Evolutionary conservation across 1,140 invertebrate species (phyloP).

Genomic region (Physella acuta): DNA sequence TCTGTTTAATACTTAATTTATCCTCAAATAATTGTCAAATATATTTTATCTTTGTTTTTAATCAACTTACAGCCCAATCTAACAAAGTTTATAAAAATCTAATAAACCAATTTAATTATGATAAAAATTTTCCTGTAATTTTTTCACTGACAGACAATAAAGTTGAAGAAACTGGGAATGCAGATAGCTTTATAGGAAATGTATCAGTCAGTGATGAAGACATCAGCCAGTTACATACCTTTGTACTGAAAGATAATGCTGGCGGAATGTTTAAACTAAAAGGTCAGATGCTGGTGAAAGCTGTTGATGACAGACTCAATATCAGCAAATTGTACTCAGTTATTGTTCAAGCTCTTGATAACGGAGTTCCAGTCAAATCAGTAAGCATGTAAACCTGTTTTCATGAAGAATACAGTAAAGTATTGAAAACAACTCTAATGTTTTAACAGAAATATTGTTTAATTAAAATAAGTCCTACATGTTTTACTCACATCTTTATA

Average conservation of each 20-base stretch:
- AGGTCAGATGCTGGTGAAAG: constrained; percentile 27
- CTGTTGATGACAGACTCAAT: constrained; percentile 32
- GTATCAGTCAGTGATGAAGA: constrained; percentile 36
- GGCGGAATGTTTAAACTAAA: constrained; percentile 25
- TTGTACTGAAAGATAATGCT: constrained; percentile 26
- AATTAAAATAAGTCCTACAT: too few species aligned
- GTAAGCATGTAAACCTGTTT: constrained; percentile 26
- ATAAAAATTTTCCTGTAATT: not conserved
- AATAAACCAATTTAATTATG: too few species aligned
- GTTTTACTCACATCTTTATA: too few species aligned
- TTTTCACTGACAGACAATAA: constrained; percentile 24
- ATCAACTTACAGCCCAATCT: not conserved
- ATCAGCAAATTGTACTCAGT: constrained; percentile 29
- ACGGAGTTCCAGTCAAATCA: constrained; percentile 26
- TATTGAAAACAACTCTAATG: too few species aligned
- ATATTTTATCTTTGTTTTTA: not conserved
- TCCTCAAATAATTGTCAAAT: not conserved
- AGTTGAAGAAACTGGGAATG: constrained; percentile 23
- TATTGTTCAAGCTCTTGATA: constrained; percentile 30
- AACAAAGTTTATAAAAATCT: not conserved
- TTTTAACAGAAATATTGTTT: too few species aligned
- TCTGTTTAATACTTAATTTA: not conserved
- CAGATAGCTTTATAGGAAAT: constrained; percentile 28
- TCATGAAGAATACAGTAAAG: too few species aligned
- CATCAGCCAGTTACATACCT: constrained; percentile 29